phyloP scores from a whole-genome alignment of 2,113 vertebrate genomes.

The Pseudois nayaur region DNA sequence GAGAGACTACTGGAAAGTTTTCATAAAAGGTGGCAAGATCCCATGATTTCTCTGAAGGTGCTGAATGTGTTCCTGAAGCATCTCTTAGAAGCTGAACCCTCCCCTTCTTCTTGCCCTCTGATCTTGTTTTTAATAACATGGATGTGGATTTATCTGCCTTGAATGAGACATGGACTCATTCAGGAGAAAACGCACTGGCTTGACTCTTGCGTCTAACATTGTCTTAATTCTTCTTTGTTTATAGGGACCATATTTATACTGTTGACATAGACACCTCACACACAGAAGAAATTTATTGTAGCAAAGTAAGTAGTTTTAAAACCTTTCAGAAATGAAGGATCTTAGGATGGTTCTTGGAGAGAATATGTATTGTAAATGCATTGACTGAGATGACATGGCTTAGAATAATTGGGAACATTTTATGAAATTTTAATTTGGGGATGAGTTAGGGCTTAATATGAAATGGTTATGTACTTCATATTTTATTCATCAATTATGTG shows the following conservation, averaged over 20 bases:
- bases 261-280: constrained; percentile 94
- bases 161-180: constrained; percentile 18
- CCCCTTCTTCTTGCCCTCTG: background rate
- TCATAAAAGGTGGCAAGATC: background rate
- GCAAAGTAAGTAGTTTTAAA: constrained; percentile 92
- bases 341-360: constrained; percentile 35
- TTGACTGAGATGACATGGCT: constrained; percentile 37
- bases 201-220: constrained; percentile 58
- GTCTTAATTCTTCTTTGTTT: constrained; percentile 74
- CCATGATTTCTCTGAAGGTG: constrained; percentile 4
- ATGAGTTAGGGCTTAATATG: constrained; percentile 46
- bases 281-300: constrained; percentile 98
- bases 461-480: constrained; percentile 46
- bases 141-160: constrained; percentile 34
- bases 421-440: constrained; percentile 56
- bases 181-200: constrained; percentile 37
- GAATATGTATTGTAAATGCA: constrained; percentile 42
- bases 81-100: background rate
- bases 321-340: constrained; percentile 51
- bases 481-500: constrained; percentile 51
- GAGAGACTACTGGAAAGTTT: constrained; percentile 7
- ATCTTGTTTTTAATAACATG: background rate
- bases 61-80: background rate
- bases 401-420: constrained; percentile 47
- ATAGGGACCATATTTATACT: constrained; percentile 99